Evolutionary conservation across 2,113 vertebrate genomes (phyloP).

Genomic region (Hippocampus barbouri): DNA sequence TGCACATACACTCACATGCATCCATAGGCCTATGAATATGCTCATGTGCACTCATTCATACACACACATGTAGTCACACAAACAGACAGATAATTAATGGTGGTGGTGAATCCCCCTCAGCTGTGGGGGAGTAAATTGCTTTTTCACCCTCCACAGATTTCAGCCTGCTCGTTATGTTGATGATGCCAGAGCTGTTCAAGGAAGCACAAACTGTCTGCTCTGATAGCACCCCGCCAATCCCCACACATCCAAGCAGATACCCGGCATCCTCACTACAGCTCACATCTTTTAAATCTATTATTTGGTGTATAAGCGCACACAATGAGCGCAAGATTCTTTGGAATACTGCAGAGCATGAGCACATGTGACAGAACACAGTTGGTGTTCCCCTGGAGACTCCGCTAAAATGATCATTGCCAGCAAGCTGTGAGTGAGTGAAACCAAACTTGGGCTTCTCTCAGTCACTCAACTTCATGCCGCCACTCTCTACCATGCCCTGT

Average conservation of each 20-base stretch:
- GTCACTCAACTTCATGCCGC: conserved; percentile 2
- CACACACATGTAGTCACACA: conserved; percentile 20
- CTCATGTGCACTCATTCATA: conserved; percentile 4
- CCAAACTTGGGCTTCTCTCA: conserved; percentile 9
- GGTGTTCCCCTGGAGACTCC: neutral
- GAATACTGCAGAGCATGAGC: conserved; percentile 7
- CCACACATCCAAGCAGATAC: conserved; percentile 30
- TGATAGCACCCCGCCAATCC: conserved; percentile 10
- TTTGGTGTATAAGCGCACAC: conserved; percentile 9
- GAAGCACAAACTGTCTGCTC: conserved; percentile 60
- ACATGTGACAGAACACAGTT: conserved; percentile 12
- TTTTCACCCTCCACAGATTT: conserved; percentile 75
- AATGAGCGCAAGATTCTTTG: conserved; percentile 24
- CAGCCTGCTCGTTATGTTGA: conserved; percentile 69
- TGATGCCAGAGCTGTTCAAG: conserved; percentile 65
- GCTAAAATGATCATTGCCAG: neutral
- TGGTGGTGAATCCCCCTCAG: conserved; percentile 67
- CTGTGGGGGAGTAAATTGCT: conserved; percentile 73
- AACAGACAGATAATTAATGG: conserved; percentile 68
- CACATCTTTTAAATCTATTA: conserved; percentile 23
- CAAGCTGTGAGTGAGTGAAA: conserved; percentile 16
- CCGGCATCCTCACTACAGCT: conserved; percentile 32
- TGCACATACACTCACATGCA: conserved; percentile 7
- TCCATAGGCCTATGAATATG: conserved; percentile 8
- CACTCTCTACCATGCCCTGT: neutral